Base-by-base conservation (phyloP, 2,888 invertebrate species). In the Lasioglossum morio region DNA sequence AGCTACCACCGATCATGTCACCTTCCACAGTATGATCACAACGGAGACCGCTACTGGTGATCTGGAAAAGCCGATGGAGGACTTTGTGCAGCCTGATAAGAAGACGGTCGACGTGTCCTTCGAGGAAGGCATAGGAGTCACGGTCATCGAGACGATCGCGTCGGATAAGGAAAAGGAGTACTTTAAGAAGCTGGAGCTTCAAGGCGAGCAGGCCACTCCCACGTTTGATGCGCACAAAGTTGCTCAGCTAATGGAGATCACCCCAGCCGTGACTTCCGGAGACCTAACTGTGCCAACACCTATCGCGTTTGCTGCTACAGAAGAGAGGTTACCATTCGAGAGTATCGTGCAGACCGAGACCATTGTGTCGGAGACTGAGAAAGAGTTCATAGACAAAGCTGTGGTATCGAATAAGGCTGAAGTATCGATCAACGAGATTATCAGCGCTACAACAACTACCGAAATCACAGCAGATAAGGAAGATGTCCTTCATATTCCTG, bases 331-430 rank as follows among this genome's bases (percentile, higher is more conserved):
- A 43, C 95, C 96, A 23, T 95, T 97, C 74, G 96, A 96, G 93
- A 96, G 96, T 83, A 95, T 97, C 66, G 95, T 96, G 89, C 96
- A 95, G 87, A 96, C 96, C 84, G 96, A 97, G 95, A 95, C 96
- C 75, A 87, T 96, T 40, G 92, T 95, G 8, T 95, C 96, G 66
- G 97, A 97, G 94, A 96, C 96, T 88, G 97, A 97, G 95, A 89
- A 92, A 53, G 92, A 95, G 83, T 94, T 95, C 72, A 77, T 75
- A 2, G 92, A 93, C 27, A 93, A 93, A 76, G 92, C 92, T 16
- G 81, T 89, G 12, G 77, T 92, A 16, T 88, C 90, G n/a, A 94
- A 93, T 60, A 94, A 92, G 12, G 95, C 94, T 19, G 93, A 93
- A 72, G 77, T 95, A 16, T 91, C 93, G 10, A 89, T 95, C 37